Base-by-base conservation (phyloP, 2,888 invertebrate species). In the Orthosia gothica region DNA sequence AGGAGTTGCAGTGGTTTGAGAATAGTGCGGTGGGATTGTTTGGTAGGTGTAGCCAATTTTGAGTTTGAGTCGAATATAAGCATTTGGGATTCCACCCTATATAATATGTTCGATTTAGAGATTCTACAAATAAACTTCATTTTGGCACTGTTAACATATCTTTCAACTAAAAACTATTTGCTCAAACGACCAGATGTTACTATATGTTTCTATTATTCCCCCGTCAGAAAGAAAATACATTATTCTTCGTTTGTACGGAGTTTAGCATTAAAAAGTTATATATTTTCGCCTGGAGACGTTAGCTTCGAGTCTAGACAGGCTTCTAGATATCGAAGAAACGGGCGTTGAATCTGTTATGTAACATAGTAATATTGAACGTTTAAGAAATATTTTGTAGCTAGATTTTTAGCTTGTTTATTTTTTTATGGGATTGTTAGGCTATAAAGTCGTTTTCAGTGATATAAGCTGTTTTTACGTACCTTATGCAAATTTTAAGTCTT, bases 211-310 rank as follows among this genome's bases (percentile, higher is more conserved):
- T 57, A 54, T 66, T 62, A 78, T 52, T 66, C 20, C 15, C 0
- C 32, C 23, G 74, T 74, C 26, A 67, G 18, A 45, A 61, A 55
- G 67, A 65, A 66, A 55, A 61, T 0, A 55, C 74, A 79, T 79
- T 65, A 61, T 47, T 79, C 78, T 79, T 79, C 64, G 55, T 79
- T 74, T n/a, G n/a, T 47, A 49, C 61, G 18, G n/a, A 63, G 59
- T 66, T 57, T 73, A 20, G 32, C 58, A 67, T 74, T 64, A 65
- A 68, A 68, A 65, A 65, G 54, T 66, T 75, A 81, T 75, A 75
- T 63, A 70, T 75, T 76, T 63, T 70, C 50, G 50, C 58, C 20
- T 32, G 26, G 52, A 66, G 61, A 58, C 66, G 64, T 16, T 66
- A n/a, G 45, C 45, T n/a, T 20, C 0, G 20, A 47, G 67, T 50